Percentiles rank a stretch among this genome's conserved stretches.
phyloP scores from a whole-genome alignment of 2,888 invertebrate species.

The Ctena decussata region DNA sequence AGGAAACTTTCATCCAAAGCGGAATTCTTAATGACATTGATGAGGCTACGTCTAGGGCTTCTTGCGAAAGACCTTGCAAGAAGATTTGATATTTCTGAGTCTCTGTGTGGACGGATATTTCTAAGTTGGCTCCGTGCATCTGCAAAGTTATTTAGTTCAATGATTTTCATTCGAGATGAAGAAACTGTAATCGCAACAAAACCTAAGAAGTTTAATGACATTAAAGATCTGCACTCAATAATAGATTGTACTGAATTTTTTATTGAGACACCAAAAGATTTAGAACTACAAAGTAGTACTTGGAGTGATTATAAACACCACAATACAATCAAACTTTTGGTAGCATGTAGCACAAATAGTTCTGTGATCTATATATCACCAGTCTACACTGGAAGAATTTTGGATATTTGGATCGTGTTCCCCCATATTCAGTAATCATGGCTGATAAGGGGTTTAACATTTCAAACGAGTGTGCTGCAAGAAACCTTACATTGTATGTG shows the following conservation, averaged over 20 bases:
- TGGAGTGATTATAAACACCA: conserved; percentile 70
- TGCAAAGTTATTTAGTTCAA: not conserved
- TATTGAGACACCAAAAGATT: conserved; percentile 58
- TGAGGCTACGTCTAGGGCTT: conserved; percentile 50
- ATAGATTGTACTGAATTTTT: conserved; percentile 56
- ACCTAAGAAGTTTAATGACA: conserved; percentile 29
- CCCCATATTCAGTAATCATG: conserved; percentile 48
- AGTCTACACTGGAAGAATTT: conserved; percentile 56
- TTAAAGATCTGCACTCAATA: conserved; percentile 45
- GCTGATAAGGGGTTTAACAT: conserved; percentile 70
- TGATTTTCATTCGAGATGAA: conserved; percentile 37
- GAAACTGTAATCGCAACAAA: conserved; percentile 44
- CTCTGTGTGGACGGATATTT: conserved; percentile 43
- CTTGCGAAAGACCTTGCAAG: conserved; percentile 48
- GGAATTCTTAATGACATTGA: conserved; percentile 51
- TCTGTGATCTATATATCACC: conserved; percentile 48
- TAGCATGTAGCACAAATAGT: conserved; percentile 60
- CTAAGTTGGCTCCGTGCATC: conserved; percentile 47
- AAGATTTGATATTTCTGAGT: conserved; percentile 45
- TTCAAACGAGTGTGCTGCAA: conserved; percentile 29
- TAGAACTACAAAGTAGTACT: conserved; percentile 47
- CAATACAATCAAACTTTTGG: conserved; percentile 65
- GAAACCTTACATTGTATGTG: conserved; percentile 36
- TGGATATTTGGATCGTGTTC: conserved; percentile 55
- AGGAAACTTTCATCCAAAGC: conserved; percentile 44